Evolutionary conservation across 2,888 invertebrate genomes (phyloP).

Genomic region (Erynnis tages): DNA sequence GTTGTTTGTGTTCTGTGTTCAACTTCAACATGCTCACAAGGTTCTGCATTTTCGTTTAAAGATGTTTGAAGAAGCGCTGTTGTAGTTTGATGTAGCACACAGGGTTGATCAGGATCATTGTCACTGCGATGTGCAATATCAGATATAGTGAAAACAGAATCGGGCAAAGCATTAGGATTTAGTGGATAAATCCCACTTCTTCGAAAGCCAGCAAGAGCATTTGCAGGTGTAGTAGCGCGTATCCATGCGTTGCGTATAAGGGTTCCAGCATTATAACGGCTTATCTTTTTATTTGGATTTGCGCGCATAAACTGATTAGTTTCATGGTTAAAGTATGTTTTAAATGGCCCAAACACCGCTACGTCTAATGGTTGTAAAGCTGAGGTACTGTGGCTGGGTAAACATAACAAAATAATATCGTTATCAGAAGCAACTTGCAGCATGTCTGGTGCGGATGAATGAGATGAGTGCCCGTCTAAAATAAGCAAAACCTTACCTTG

Average conservation of each 20-base stretch:
- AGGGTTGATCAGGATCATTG: conserved; percentile 27
- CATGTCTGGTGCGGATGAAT: conserved; percentile 32
- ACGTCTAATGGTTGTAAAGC: conserved; percentile 36
- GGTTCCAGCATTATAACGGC: no score
- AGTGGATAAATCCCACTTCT: conserved; percentile 35
- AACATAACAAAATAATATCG: conserved; percentile 37
- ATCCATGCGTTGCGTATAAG: conserved; percentile 25
- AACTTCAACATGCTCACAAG: background rate
- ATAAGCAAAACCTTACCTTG: conserved; percentile 37
- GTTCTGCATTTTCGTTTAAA: background rate
- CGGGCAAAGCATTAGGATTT: conserved; percentile 33
- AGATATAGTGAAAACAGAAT: conserved; percentile 35
- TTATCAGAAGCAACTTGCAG: conserved; percentile 37
- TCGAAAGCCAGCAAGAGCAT: conserved; percentile 35
- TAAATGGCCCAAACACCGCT: conserved; percentile 26
- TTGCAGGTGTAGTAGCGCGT: conserved; percentile 32
- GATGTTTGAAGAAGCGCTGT: no score
- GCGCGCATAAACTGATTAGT: background rate
- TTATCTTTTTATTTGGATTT: background rate
- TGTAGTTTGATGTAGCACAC: no score
- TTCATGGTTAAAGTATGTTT: background rate
- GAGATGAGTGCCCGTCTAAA: conserved; percentile 40
- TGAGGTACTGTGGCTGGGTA: conserved; percentile 36
- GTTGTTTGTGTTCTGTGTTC: background rate
- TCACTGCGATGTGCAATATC: conserved; percentile 32